phyloP scores from a whole-genome alignment of 2,888 invertebrate species.

The Drosophila acutilabella region DNA sequence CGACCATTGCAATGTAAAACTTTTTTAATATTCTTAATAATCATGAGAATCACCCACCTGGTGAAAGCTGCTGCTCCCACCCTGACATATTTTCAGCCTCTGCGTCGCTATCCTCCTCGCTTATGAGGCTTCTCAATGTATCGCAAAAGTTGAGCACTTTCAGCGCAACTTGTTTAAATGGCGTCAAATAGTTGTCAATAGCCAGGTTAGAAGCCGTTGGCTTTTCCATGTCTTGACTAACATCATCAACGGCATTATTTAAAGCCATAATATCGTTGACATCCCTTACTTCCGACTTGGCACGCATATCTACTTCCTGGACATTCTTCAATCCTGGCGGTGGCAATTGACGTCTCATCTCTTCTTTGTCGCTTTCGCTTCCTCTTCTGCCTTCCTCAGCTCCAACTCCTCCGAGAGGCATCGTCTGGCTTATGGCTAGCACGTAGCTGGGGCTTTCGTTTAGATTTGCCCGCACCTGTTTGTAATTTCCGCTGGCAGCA shows the following conservation, averaged over 20 bases:
- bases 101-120: conserved; percentile 41
- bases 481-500: conserved; percentile 72
- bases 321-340: conserved; percentile 21
- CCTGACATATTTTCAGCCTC: neutral
- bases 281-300: conserved; percentile 49
- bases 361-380: neutral
- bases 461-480: conserved; percentile 55
- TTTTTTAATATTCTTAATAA: conserved; percentile 23
- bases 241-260: conserved; percentile 37
- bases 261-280: conserved; percentile 23
- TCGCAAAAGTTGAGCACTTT: conserved; percentile 72
- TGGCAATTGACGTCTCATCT: conserved; percentile 43
- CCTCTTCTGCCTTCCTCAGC: neutral
- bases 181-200: conserved; percentile 59
- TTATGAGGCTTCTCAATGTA: conserved; percentile 65
- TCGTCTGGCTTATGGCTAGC: conserved; percentile 64
- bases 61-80: neutral
- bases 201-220: conserved; percentile 17
- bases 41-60: conserved; percentile 22
- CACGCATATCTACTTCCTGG: conserved; percentile 33
- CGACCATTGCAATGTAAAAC: conserved; percentile 6
- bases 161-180: conserved; percentile 63
- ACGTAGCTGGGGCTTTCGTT: conserved; percentile 61
- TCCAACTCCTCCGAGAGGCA: conserved; percentile 35
- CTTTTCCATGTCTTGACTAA: conserved; percentile 20